Evolutionary conservation across 2,113 vertebrate genomes (phyloP).

Genomic region (Phylloscopus trochilus): DNA sequence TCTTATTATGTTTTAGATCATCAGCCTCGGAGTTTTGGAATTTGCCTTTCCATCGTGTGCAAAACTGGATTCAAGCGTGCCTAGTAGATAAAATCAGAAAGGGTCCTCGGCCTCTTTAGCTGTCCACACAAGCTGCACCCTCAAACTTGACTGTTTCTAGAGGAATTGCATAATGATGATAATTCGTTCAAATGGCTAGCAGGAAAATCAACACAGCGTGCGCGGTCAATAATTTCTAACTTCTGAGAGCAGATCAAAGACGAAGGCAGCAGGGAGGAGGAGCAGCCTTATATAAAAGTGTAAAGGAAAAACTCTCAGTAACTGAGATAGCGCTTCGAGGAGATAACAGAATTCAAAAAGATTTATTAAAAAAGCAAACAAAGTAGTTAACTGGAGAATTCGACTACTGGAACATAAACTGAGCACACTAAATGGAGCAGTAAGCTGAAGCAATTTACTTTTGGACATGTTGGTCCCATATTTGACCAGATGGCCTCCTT

Average conservation of each 20-base stretch:
- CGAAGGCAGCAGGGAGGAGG: slow-evolving; percentile 35
- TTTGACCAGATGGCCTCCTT: background rate
- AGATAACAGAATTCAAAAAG: slow-evolving; percentile 53
- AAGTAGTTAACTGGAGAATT: slow-evolving; percentile 13
- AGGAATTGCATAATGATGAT: slow-evolving; percentile 10
- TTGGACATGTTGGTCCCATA: background rate
- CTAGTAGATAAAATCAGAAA: background rate
- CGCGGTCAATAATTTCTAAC: background rate
- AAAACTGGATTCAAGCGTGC: background rate
- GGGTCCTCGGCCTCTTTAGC: background rate
- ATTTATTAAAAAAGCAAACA: slow-evolving; percentile 41
- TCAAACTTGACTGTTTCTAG: background rate
- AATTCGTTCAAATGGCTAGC: slow-evolving; percentile 31
- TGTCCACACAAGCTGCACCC: background rate
- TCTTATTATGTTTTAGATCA: background rate
- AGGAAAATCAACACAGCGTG: slow-evolving; percentile 2
- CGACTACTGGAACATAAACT: background rate
- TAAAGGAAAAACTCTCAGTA: slow-evolving; percentile 31
- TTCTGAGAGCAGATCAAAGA: slow-evolving; percentile 50
- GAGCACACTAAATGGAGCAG: background rate
- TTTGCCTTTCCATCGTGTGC: background rate
- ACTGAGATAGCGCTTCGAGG: background rate
- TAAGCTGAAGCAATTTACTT: background rate
- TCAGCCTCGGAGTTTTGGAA: background rate
- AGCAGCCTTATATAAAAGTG: slow-evolving; percentile 11